phyloP scores from a whole-genome alignment of 2,797 vertebrate species.

The Leptatherina wallacei region DNA sequence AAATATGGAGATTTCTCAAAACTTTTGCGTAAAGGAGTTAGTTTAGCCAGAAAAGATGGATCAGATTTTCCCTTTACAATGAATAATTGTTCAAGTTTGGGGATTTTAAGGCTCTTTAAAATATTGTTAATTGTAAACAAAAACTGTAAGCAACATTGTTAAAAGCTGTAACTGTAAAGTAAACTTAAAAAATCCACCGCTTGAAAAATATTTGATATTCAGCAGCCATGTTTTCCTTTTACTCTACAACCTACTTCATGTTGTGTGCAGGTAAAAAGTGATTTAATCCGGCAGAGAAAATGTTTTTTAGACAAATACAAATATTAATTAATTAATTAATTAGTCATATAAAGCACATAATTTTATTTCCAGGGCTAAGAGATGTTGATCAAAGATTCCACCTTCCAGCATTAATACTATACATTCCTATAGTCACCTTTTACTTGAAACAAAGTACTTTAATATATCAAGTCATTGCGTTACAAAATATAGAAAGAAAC shows the following conservation, averaged over 20 bases:
- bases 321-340: neutral
- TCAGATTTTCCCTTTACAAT: neutral
- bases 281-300: neutral
- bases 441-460: neutral
- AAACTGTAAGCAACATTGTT: too few species aligned
- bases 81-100: neutral
- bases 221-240: neutral
- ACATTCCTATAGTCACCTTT: neutral
- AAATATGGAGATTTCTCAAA: neutral
- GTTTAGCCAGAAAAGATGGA: neutral
- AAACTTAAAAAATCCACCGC: neutral
- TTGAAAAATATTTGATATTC: neutral
- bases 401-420: neutral
- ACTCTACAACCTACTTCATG: neutral
- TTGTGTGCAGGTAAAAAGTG: neutral
- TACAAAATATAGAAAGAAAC: neutral
- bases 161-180: neutral
- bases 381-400: neutral
- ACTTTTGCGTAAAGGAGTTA: neutral
- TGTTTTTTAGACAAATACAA: neutral
- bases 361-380: neutral
- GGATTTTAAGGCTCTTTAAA: neutral
- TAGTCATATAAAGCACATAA: too few species aligned
- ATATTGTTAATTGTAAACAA: neutral
- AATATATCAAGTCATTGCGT: neutral